These are phyloP conservation scores for Drosophila monieri DNA, from an alignment of 2,888 invertebrate genomes.

Conservation along the genomic window DNA sequence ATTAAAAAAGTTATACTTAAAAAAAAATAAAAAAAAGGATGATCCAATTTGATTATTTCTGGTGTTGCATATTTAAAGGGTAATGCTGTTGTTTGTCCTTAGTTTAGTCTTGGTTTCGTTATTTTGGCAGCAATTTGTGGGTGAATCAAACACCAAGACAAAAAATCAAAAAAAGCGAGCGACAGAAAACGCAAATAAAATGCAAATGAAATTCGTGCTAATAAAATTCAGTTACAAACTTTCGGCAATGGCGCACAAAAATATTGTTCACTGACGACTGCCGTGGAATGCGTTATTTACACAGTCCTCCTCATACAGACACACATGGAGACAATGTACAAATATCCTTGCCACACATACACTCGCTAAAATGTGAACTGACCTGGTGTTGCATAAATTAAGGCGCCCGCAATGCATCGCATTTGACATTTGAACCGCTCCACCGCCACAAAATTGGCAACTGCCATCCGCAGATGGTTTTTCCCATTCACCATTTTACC, in stretches of 20 bases:
- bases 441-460: slow-evolving; percentile 53
- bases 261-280: slow-evolving; percentile 42
- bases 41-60: slow-evolving; percentile 70
- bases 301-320: slow-evolving; percentile 22
- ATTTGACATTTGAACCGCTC: slow-evolving; percentile 61
- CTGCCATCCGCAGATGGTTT: slow-evolving; percentile 56
- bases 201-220: slow-evolving; percentile 75
- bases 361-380: slow-evolving; percentile 13
- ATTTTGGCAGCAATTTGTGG: slow-evolving; percentile 55
- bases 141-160: neutral
- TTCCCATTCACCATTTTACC: slow-evolving; percentile 43
- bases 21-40: slow-evolving; percentile 22
- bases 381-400: slow-evolving; percentile 65
- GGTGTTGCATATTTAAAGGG: slow-evolving; percentile 10
- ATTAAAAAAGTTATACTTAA: slow-evolving; percentile 69
- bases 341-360: neutral
- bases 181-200: slow-evolving; percentile 64
- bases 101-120: slow-evolving; percentile 54
- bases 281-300: slow-evolving; percentile 64
- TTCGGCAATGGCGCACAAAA: slow-evolving; percentile 52
- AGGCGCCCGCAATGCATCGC: slow-evolving; percentile 38
- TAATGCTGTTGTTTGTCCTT: slow-evolving; percentile 56
- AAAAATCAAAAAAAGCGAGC: neutral
- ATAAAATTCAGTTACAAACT: slow-evolving; percentile 76
- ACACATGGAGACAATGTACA: neutral